phyloP scores from a whole-genome alignment of 2,888 invertebrate genomes.

The Drosophila mimica region DNA sequence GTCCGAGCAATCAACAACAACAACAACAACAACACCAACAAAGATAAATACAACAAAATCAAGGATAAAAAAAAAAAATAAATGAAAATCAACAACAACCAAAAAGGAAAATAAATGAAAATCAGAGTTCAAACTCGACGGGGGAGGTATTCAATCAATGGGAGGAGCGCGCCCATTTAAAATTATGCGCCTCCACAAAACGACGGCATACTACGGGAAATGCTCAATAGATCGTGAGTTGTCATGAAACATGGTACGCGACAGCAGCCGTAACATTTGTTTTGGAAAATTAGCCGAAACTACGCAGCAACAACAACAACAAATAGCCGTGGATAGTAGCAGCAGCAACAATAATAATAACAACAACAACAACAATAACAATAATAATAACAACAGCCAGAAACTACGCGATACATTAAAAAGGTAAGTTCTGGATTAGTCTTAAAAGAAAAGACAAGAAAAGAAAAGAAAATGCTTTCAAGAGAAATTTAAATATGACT shows the following conservation, averaged over 20 bases:
- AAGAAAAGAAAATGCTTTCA: background rate
- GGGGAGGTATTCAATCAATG: conserved; percentile 69
- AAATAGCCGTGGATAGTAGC: conserved; percentile 74
- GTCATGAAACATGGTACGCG: conserved; percentile 98
- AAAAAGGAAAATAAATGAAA: background rate
- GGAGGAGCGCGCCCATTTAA: conserved; percentile 83
- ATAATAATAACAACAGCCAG: conserved; percentile 48
- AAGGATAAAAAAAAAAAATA: conserved; percentile 1
- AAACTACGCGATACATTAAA: conserved; percentile 69
- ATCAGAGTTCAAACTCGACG: conserved; percentile 22
- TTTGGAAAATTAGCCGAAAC: conserved; percentile 99
- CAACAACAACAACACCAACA: conserved; percentile 7
- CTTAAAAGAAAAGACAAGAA: background rate
- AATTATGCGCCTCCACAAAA: conserved; percentile 86
- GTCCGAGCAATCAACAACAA: conserved; percentile 27
- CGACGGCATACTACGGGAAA: conserved; percentile 89
- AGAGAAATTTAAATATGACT: background rate
- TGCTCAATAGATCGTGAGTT: conserved; percentile 86
- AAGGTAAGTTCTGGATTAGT: conserved; percentile 65
- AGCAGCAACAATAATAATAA: conserved; percentile 89
- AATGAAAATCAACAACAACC: background rate
- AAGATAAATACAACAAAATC: conserved; percentile 1
- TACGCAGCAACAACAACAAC: conserved; percentile 87
- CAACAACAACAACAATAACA: conserved; percentile 85
- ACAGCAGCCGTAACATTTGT: conserved; percentile 99